phyloP scores from a whole-genome alignment of 2,888 invertebrate genomes.

The Sialis lutaria region DNA sequence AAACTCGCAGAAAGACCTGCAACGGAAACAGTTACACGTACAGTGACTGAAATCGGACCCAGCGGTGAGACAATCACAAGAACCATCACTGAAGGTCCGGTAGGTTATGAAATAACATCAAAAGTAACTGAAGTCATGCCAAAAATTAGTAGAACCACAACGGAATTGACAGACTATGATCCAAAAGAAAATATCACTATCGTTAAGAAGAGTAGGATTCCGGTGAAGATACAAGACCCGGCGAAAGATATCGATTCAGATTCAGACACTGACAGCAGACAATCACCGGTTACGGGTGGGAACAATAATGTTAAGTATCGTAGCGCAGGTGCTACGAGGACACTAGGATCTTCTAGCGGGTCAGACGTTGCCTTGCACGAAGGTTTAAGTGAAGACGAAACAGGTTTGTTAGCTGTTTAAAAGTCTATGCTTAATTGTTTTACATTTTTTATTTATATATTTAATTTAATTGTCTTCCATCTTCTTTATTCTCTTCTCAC shows the following conservation, averaged over 20 bases:
- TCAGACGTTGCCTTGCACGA: constrained; percentile 46
- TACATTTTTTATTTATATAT: not conserved
- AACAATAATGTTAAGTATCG: constrained; percentile 17
- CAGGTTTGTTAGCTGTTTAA: constrained; percentile 29
- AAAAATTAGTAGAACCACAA: not conserved
- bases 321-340: constrained; percentile 20
- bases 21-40: not conserved
- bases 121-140: constrained; percentile 1
- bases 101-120: not conserved
- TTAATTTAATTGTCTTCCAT: not conserved
- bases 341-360: constrained; percentile 41
- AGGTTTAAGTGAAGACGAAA: constrained; percentile 40
- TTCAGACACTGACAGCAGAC: constrained; percentile 24
- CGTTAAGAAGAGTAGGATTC: constrained; percentile 26
- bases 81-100: not conserved
- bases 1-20: not conserved
- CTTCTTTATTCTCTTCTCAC: too few species aligned
- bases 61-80: not conserved
- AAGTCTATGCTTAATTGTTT: not conserved
- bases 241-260: constrained; percentile 21
- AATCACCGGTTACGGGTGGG: constrained; percentile 19
- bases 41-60: not conserved
- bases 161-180: not conserved
- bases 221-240: constrained; percentile 23
- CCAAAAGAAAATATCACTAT: not conserved